Evolutionary conservation across 2,888 invertebrate species (phyloP).

Genomic region (Dendrolimus pini): DNA sequence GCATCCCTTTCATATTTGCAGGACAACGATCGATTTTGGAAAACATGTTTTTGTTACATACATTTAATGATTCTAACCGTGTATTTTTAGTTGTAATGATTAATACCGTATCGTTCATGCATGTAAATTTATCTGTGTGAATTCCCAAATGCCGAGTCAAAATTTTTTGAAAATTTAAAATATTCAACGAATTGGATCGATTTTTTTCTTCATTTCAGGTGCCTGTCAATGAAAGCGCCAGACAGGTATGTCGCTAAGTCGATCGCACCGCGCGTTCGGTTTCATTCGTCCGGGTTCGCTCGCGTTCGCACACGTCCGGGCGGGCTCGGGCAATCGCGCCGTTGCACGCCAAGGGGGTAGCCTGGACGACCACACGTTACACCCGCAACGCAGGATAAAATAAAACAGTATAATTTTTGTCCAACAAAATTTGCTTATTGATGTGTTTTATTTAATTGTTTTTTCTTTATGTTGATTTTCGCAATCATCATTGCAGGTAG

Average conservation of each 20-base stretch:
- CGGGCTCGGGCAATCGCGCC: conserved; percentile 56
- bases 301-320: conserved; percentile 62
- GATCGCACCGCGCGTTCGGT: conserved; percentile 62
- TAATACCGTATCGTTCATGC: conserved; percentile 28
- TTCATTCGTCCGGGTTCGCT: conserved; percentile 68
- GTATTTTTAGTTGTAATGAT: conserved; percentile 9
- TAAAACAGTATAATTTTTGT: conserved; percentile 62
- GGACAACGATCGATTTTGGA: not conserved
- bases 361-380: conserved; percentile 72
- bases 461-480: conserved; percentile 33
- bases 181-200: conserved; percentile 80
- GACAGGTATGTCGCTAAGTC: conserved; percentile 80
- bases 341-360: conserved; percentile 66
- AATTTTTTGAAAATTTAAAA: conserved; percentile 62
- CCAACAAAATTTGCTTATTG: conserved; percentile 69
- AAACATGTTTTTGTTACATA: not conserved
- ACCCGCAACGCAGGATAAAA: conserved; percentile 70
- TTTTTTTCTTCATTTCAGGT: conserved; percentile 84
- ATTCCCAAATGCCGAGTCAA: conserved; percentile 25
- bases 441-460: conserved; percentile 62
- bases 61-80: not conserved
- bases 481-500: conserved; percentile 47
- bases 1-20: conserved; percentile 12
- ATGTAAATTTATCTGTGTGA: conserved; percentile 76
- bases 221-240: conserved; percentile 85